Conservation (phyloP, 2,797 vertebrate genomes). For the Alca torda region DNA sequence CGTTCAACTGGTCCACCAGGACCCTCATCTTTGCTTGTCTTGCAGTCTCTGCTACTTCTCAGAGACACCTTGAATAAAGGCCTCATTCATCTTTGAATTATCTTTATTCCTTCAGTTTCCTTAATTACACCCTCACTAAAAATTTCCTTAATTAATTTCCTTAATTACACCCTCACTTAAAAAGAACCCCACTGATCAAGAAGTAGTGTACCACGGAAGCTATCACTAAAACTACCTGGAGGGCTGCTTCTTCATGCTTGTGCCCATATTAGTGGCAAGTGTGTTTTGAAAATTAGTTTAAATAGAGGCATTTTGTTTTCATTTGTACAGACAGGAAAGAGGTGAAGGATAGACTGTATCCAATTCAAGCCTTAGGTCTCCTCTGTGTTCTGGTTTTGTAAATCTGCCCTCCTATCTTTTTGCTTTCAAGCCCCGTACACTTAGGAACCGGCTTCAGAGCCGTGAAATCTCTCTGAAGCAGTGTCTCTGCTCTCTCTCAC, state of each 20-base stretch:
- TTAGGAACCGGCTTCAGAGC: background rate
- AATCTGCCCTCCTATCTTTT: background rate
- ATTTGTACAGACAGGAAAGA: background rate
- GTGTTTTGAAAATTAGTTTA: background rate
- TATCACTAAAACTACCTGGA: background rate
- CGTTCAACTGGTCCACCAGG: background rate
- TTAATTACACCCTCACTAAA: background rate
- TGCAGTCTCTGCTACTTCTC: background rate
- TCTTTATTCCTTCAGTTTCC: background rate
- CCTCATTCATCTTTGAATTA: background rate
- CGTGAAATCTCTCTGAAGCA: background rate
- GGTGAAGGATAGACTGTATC: background rate
- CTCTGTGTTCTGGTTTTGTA: background rate
- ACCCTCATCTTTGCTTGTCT: background rate
- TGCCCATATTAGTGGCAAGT: background rate
- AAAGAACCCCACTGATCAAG: background rate
- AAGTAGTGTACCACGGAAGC: background rate
- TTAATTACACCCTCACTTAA: background rate
- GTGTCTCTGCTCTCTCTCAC: background rate
- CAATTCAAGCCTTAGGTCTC: background rate
- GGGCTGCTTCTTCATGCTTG: background rate
- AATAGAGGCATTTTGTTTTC: background rate
- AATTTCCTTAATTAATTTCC: conserved; percentile 8
- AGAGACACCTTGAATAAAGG: background rate
- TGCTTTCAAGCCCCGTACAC: background rate